A percentile compares a stretch with the other conserved stretches of the same genome.
These are phyloP conservation scores for Quadroppia sp. DNA, from an alignment of 2,888 invertebrate genomes.

Conservation along the genomic window DNA sequence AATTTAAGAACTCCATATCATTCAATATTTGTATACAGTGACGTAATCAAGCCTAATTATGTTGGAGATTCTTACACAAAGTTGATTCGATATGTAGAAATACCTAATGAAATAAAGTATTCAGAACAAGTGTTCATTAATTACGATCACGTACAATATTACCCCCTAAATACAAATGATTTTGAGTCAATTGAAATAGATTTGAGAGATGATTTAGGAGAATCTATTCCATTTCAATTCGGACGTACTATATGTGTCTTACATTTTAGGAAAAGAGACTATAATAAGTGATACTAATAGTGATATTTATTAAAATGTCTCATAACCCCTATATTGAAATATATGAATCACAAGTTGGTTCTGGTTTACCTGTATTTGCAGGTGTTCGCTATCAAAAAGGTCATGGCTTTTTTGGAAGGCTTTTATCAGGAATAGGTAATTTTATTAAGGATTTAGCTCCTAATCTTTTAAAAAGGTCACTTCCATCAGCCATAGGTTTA, in stretches of 20 bases:
- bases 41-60: not conserved
- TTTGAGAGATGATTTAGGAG: slow-evolving; percentile 1
- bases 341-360: slow-evolving; percentile 30
- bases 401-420: slow-evolving; percentile 9
- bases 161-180: not conserved
- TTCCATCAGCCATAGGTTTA: not conserved
- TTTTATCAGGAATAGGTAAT: not conserved
- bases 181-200: slow-evolving; percentile 6
- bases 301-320: not conserved
- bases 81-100: not conserved
- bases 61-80: not conserved
- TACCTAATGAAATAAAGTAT: not conserved
- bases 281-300: not conserved
- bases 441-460: not conserved
- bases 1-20: not conserved
- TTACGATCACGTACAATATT: not conserved
- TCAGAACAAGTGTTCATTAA: not conserved
- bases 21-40: slow-evolving; percentile 10
- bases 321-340: not conserved
- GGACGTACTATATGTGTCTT: not conserved
- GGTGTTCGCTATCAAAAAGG: slow-evolving; percentile 9
- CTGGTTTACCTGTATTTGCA: not conserved
- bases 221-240: not conserved
- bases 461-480: not conserved
- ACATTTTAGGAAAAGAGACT: not conserved